Percentiles rank a stretch among this genome's conserved stretches.
Conservation (phyloP, 2,888 invertebrate species). For the Poecilus cupreus region DNA sequence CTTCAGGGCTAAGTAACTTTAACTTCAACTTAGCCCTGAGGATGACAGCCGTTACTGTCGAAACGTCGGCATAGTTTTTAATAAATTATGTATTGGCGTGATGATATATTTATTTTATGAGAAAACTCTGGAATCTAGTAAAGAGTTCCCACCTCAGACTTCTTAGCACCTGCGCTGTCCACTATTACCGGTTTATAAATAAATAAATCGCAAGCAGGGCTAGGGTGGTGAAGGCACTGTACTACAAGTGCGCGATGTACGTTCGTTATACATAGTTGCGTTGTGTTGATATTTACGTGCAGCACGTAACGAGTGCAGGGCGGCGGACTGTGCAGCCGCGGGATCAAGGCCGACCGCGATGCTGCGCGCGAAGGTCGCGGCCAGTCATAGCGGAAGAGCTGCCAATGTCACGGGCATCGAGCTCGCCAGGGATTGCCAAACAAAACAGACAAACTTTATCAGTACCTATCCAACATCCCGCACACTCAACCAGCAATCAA, state of each 20-base stretch:
- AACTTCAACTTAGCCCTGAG: too few relatives aligned
- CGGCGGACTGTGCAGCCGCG: slow-evolving; percentile 5
- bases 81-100: too few relatives aligned
- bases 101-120: too few relatives aligned
- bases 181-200: not conserved
- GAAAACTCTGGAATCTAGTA: too few relatives aligned
- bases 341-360: slow-evolving; percentile 31
- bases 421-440: not conserved
- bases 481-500: too few relatives aligned
- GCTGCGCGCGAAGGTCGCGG: slow-evolving; percentile 32
- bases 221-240: not conserved
- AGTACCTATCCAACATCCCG: too few relatives aligned
- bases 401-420: slow-evolving; percentile 23
- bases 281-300: slow-evolving; percentile 10
- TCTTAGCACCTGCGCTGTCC: slow-evolving; percentile 21
- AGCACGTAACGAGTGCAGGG: slow-evolving; percentile 2
- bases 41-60: too few relatives aligned
- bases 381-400: slow-evolving; percentile 30
- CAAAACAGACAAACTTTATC: too few relatives aligned
- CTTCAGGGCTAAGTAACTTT: too few relatives aligned
- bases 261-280: slow-evolving; percentile 34
- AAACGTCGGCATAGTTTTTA: too few relatives aligned
- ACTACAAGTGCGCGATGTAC: not conserved
- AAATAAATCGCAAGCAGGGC: not conserved
- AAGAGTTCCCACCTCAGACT: not conserved